Base-by-base conservation (phyloP, 2,888 invertebrate genomes). In the Melinaea menophilus region DNA sequence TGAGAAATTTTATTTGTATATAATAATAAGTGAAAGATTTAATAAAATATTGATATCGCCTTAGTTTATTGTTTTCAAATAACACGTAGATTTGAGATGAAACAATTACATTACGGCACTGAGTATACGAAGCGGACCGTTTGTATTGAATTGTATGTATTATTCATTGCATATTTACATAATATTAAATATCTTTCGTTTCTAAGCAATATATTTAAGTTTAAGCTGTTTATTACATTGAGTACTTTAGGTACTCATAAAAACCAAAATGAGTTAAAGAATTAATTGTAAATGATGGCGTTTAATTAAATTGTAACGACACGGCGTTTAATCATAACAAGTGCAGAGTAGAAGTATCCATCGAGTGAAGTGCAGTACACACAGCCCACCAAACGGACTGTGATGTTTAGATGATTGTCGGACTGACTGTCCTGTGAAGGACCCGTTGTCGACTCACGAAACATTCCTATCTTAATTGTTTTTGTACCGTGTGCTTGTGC, bases 131-230 rank as follows among this genome's bases (percentile, higher is more conserved):
- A 51, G 3, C 2, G 9, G 31, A 51, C 51, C 51, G 31, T 51
- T 51, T 51, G 51, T 51, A 51, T 51, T 31, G 51, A 51, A 51
- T 31, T 5, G 7, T 5, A 51, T 51, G 51, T 51, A 3, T 51
- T 51, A 51, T 51, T 51, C 51, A 51, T 51, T 31, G 31, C 31
- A 31, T 31, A 51, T 51, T 51, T 51, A 51, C 51, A 51, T 51
- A 31, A 51, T 22, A 51, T 22, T 5, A 31, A 51, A 11, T 51
- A 51, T 51, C 13, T 51, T 9, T 31, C 31, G 22, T 5, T 48
- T 51, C 31, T 9, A 9, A 31, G 51, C 22, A 13, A 31, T 9
- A 51, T 51, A 51, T 51, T 31, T 31, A 31, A 51, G 7, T 51
- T 31, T 51, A 9, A 31, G 9, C 31, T 41, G 41, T 41, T 5